Evolutionary conservation across 2,888 invertebrate species (phyloP).

Genomic region (Caenorhabditis wallacei): DNA sequence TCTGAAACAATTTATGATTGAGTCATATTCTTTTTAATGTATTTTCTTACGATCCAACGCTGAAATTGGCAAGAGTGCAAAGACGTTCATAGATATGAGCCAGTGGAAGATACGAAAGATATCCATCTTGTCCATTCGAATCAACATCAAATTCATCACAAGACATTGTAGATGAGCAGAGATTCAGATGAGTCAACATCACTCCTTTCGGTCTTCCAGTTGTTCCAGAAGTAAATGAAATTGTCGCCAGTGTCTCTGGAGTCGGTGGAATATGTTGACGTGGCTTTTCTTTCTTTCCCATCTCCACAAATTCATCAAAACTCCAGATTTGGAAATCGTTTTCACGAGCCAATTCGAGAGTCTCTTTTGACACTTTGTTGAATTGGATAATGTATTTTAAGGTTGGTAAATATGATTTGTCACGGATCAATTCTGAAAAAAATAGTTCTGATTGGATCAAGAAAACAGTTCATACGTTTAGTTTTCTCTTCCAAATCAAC

Average conservation of each 20-base stretch:
- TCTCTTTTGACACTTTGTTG: conserved; percentile 22
- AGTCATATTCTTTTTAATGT: background rate
- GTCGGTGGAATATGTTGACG: conserved; percentile 55
- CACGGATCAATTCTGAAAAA: conserved; percentile 50
- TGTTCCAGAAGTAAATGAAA: conserved; percentile 66
- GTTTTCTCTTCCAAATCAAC: conserved; percentile 55
- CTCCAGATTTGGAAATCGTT: conserved; percentile 46
- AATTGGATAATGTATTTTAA: conserved; percentile 59
- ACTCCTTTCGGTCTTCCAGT: conserved; percentile 66
- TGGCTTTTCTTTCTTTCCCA: conserved; percentile 50
- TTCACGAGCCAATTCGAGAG: conserved; percentile 39
- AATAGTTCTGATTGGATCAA: background rate
- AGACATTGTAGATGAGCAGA: conserved; percentile 42
- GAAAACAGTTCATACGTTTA: conserved; percentile 19
- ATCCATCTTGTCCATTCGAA: conserved; percentile 7
- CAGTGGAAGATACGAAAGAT: conserved; percentile 59
- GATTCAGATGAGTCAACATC: conserved; percentile 56
- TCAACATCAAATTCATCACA: conserved; percentile 36
- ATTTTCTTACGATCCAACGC: conserved; percentile 39
- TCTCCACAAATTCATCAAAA: conserved; percentile 45
- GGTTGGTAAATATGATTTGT: conserved; percentile 40
- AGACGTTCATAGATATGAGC: conserved; percentile 63
- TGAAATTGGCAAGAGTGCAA: conserved; percentile 42
- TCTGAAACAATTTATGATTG: conserved; percentile 8
- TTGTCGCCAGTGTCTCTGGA: conserved; percentile 58